These are phyloP conservation scores for Polydrusus pterygomalis DNA, from an alignment of 2,888 invertebrate species.

Conservation along the genomic window DNA sequence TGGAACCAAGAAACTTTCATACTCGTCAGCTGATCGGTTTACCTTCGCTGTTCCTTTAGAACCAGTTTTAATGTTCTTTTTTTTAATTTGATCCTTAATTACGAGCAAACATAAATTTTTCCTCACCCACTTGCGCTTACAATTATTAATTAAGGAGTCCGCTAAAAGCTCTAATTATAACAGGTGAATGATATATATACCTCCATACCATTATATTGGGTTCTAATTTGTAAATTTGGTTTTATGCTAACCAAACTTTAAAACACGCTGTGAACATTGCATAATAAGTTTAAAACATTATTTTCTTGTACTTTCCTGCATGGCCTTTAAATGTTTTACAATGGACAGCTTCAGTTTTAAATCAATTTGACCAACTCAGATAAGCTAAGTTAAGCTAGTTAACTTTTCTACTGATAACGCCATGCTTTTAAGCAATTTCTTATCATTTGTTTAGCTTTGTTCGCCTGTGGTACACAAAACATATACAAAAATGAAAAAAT, in stretches of 20 bases:
- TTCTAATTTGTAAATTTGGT: slow-evolving; percentile 25
- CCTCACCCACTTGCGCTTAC: slow-evolving; percentile 39
- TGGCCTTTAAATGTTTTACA: background rate
- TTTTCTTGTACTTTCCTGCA: background rate
- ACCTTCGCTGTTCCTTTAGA: slow-evolving; percentile 36
- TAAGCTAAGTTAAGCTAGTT: too few species aligned
- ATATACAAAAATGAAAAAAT: slow-evolving; percentile 26
- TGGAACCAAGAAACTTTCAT: slow-evolving; percentile 9
- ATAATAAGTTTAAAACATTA: background rate
- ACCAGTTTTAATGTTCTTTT: slow-evolving; percentile 40
- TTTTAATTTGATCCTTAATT: slow-evolving; percentile 43
- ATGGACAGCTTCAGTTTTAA: too few species aligned
- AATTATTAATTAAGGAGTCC: slow-evolving; percentile 41
- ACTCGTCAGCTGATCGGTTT: slow-evolving; percentile 28
- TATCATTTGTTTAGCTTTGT: too few species aligned
- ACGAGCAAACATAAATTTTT: slow-evolving; percentile 48
- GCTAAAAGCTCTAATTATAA: slow-evolving; percentile 48
- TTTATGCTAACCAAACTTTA: background rate
- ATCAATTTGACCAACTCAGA: too few species aligned
- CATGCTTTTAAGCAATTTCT: too few species aligned
- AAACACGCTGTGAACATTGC: background rate
- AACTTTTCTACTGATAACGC: too few species aligned
- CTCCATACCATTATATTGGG: slow-evolving; percentile 32
- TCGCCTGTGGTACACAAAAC: background rate
- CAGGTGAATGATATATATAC: slow-evolving; percentile 31